Percentiles rank a stretch among this genome's conserved stretches.
Conservation (phyloP, 2,113 vertebrate genomes). For the Peromyscus californicus region DNA sequence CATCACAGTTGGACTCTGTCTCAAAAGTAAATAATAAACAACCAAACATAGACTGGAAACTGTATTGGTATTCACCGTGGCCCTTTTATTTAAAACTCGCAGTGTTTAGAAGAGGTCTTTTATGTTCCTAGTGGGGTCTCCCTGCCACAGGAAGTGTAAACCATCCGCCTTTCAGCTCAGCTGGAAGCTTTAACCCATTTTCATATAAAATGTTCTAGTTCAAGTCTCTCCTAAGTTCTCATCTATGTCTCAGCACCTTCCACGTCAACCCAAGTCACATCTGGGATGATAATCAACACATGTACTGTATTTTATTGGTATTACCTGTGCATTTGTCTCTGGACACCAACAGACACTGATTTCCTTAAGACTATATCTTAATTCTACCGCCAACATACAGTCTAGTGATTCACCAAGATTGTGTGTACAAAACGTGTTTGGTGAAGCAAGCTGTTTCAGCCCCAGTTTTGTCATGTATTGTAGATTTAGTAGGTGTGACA, state of each 20-base stretch:
- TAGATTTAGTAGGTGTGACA: not conserved
- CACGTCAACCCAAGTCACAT: not conserved
- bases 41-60: not conserved
- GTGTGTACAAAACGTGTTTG: accelerated
- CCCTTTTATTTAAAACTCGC: not conserved
- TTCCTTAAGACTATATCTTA: not conserved
- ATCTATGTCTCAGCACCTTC: not conserved
- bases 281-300: not conserved
- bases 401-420: not conserved
- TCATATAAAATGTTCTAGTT: not conserved
- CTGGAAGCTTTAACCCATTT: not conserved
- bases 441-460: not conserved
- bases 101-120: not conserved
- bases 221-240: not conserved
- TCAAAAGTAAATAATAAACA: not conserved
- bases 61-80: not conserved
- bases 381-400: not conserved
- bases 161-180: not conserved
- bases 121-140: not conserved
- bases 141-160: not conserved
- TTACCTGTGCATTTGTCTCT: not conserved
- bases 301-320: not conserved
- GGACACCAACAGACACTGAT: not conserved
- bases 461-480: not conserved
- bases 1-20: not conserved